phyloP scores from a whole-genome alignment of 2,888 invertebrate species.

The Hyposoter dolosus region DNA sequence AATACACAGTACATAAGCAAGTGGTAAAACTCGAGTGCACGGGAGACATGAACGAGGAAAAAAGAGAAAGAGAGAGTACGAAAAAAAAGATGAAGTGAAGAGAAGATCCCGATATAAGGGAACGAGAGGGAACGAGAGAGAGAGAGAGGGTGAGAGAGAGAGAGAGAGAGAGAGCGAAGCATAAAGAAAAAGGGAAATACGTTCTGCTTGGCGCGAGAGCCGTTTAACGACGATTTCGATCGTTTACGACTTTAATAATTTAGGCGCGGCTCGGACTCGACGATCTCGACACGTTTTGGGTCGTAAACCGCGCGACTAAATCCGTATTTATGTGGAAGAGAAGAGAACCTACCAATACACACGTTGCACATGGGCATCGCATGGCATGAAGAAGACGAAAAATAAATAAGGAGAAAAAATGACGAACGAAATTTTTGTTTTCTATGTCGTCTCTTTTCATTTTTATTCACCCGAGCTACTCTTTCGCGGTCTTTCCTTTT shows the following conservation, averaged over 20 bases:
- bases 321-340: constrained; percentile 84
- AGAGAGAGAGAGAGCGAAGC: constrained; percentile 61
- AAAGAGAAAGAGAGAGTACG: constrained; percentile 37
- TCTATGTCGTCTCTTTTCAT: constrained; percentile 54
- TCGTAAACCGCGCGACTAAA: constrained; percentile 84
- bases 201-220: constrained; percentile 77
- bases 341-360: constrained; percentile 69
- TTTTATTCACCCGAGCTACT: background rate
- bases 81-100: constrained; percentile 50
- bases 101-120: constrained; percentile 33
- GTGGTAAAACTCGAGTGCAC: constrained; percentile 59
- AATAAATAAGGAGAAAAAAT: constrained; percentile 20
- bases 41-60: constrained; percentile 54
- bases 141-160: constrained; percentile 36
- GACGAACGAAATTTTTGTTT: constrained; percentile 50
- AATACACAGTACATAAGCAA: constrained; percentile 41
- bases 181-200: constrained; percentile 68
- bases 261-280: constrained; percentile 83
- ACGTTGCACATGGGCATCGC: constrained; percentile 35
- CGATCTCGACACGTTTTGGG: constrained; percentile 84
- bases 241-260: constrained; percentile 85
- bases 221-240: constrained; percentile 84
- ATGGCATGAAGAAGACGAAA: constrained; percentile 30
- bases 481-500: constrained; percentile 11
- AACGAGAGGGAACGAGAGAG: constrained; percentile 63